A percentile compares a stretch with the other conserved stretches of the same genome.
These are phyloP conservation scores for Onychostoma macrolepis DNA, from an alignment of 2,113 vertebrate species.

Conservation along the genomic window DNA sequence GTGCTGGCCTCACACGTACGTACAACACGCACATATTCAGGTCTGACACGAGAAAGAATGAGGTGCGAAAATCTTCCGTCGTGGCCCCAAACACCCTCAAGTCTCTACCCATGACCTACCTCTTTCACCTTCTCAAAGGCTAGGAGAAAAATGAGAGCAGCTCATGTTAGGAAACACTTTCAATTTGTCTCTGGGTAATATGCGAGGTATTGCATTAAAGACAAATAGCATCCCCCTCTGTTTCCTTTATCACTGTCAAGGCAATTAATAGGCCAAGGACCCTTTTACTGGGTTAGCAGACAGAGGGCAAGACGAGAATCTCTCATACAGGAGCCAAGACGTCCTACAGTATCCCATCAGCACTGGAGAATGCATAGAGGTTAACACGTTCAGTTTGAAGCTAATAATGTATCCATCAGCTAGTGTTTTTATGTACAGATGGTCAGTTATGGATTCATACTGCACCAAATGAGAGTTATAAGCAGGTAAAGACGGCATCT, in stretches of 20 bases:
- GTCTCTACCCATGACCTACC: constrained; percentile 43
- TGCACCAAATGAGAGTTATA: neutral
- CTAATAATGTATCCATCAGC: neutral
- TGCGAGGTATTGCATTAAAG: constrained; percentile 76
- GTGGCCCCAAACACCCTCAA: constrained; percentile 37
- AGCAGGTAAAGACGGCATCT: constrained; percentile 11
- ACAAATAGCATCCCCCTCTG: constrained; percentile 78
- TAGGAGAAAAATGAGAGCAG: constrained; percentile 69
- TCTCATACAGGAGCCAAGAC: constrained; percentile 46
- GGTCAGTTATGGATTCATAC: neutral
- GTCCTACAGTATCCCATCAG: constrained; percentile 19
- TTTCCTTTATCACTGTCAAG: constrained; percentile 84
- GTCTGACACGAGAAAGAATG: constrained; percentile 30
- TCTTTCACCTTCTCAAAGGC: constrained; percentile 64
- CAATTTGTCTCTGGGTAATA: constrained; percentile 79
- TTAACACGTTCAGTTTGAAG: neutral
- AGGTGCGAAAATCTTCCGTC: constrained; percentile 6
- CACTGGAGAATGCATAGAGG: neutral
- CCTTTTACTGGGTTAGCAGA: constrained; percentile 71
- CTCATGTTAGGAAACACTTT: constrained; percentile 74
- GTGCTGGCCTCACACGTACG: constrained; percentile 53
- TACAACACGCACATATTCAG: constrained; percentile 1
- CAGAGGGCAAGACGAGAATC: constrained; percentile 44
- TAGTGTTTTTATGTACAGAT: constrained; percentile 6
- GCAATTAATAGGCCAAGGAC: constrained; percentile 82